Conservation (phyloP, 2,888 invertebrate species). For the Cynaeus angustus region DNA sequence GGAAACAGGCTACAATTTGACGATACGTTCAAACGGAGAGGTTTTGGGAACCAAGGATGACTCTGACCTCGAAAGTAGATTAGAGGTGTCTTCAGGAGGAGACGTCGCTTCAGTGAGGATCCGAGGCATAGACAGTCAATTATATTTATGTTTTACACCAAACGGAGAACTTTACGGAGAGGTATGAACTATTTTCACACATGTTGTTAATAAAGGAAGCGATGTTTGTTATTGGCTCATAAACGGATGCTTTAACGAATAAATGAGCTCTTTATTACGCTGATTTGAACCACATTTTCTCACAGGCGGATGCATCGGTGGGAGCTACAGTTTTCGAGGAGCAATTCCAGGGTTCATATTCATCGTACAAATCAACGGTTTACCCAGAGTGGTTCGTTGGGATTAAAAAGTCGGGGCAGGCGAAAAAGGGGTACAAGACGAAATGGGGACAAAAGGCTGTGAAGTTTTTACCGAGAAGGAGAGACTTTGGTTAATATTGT, state of each 20-base stretch:
- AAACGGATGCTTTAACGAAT: too few species aligned
- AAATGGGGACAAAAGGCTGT: slow-evolving; percentile 19
- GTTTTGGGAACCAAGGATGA: slow-evolving; percentile 74
- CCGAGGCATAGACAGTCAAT: slow-evolving; percentile 71
- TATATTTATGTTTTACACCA: slow-evolving; percentile 74
- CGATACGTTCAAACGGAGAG: slow-evolving; percentile 71
- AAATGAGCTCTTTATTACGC: slow-evolving; percentile 21
- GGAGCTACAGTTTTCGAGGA: slow-evolving; percentile 19
- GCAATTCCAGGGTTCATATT: slow-evolving; percentile 15
- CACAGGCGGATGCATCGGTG: slow-evolving; percentile 2
- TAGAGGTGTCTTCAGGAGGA: slow-evolving; percentile 72
- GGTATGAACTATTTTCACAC: slow-evolving; percentile 57
- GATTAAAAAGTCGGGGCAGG: slow-evolving; percentile 11
- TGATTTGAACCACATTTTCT: slow-evolving; percentile 28
- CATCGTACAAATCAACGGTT: background rate
- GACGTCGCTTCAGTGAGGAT: slow-evolving; percentile 73
- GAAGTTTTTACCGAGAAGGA: slow-evolving; percentile 14
- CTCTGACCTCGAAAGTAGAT: slow-evolving; percentile 71
- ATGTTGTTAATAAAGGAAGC: background rate
- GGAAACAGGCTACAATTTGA: slow-evolving; percentile 74
- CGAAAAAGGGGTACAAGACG: slow-evolving; percentile 2
- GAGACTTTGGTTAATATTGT: background rate
- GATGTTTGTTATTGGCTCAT: background rate
- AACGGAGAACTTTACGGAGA: slow-evolving; percentile 75
- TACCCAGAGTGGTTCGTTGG: slow-evolving; percentile 26